Percentiles rank a stretch among this genome's conserved stretches.
These are phyloP conservation scores for Platycheirus rosarum DNA, from an alignment of 2,888 invertebrate genomes.

Conservation along the genomic window DNA sequence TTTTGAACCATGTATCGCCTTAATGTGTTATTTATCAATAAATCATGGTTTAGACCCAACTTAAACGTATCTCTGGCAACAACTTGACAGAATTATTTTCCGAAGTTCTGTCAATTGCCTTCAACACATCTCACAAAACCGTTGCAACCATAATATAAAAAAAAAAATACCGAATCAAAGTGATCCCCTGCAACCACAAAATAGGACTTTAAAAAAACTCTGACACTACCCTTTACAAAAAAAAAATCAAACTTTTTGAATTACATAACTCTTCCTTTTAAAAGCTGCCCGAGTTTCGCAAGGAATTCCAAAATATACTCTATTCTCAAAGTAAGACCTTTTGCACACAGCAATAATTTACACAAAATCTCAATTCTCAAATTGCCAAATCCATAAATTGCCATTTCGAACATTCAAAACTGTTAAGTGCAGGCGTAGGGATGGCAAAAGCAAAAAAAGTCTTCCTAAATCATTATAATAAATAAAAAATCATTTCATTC, in stretches of 20 bases:
- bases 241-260: conserved; percentile 32
- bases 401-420: conserved; percentile 61
- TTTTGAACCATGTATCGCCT: not conserved
- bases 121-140: not conserved
- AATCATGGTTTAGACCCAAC: conserved; percentile 20
- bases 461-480: conserved; percentile 73
- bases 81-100: conserved; percentile 7
- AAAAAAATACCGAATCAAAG: conserved; percentile 5
- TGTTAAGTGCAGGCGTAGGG: conserved; percentile 33
- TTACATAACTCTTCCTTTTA: conserved; percentile 9
- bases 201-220: conserved; percentile 11
- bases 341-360: conserved; percentile 66
- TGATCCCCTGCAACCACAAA: not conserved
- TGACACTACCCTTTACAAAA: conserved; percentile 8
- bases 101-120: conserved; percentile 4
- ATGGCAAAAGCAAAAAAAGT: conserved; percentile 1
- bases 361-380: conserved; percentile 67
- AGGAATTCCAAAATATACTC: not conserved
- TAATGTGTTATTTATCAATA: conserved; percentile 9
- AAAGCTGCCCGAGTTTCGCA: not conserved
- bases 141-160: not conserved
- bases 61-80: conserved; percentile 1
- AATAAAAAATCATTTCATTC: conserved; percentile 73
- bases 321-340: conserved; percentile 26
- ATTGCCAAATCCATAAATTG: conserved; percentile 72